Evolutionary conservation across 2,113 vertebrate species (phyloP), one percentile per base, ranked within the genome.

Genomic region (Indri indri): DNA sequence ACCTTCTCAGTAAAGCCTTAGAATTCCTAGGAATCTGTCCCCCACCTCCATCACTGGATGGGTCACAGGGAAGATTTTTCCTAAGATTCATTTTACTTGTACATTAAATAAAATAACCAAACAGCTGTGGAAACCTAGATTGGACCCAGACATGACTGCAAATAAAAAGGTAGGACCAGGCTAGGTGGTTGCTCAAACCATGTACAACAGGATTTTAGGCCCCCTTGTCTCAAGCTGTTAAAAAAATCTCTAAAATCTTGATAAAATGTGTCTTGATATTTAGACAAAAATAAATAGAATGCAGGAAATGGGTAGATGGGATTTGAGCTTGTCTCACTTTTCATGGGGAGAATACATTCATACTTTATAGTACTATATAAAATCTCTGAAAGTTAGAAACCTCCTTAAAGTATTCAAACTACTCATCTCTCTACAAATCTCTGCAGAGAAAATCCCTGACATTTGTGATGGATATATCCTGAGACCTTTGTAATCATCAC

Each of bases 221-320:
- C 0, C 10, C 6, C 6, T 90, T 74, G 2, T 8, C 32, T 1
- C 3, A 59, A 79, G 14, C 57, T 70, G 52, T 54, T 73, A 6
- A 13, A 63, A 57, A 65, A 57, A 85, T 13, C 4, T 45, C 57
- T 34, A 68, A 93, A 73, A 90, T 1, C 12, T 70, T 83, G n/a
- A 8, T 16, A 8, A 42, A 73, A 74, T 34, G 5, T 10, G 25
- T 92, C 3, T 61, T 76, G 40, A 66, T 40, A 81, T 54, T 88
- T 27, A 94, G 40, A 82, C 22, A 42, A 93, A 95, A 91, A 79
- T 81, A 90, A 95, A 81, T 3, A 68, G 22, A 93, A 70, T 45
- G 5, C 30, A 82, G 42, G 18, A 77, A 65, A 82, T 30, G 17
- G 30, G 57, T 40, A 66, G 22, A 79, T 37, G 2, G 52, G 23